phyloP scores from a whole-genome alignment of 2,888 invertebrate genomes.

The Drosophila stalkeri region DNA sequence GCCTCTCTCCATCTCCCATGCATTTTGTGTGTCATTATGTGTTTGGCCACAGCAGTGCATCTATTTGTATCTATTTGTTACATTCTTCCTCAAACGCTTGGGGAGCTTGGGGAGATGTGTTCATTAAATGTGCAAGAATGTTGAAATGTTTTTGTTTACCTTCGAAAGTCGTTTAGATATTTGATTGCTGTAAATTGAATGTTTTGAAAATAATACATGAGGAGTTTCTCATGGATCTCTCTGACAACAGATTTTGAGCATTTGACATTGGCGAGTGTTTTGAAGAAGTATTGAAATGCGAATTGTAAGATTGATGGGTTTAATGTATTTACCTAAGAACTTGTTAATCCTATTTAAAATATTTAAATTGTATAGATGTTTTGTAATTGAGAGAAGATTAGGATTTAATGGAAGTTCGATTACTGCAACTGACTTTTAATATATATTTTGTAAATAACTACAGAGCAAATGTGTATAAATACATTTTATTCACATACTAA shows the following conservation, averaged over 20 bases:
- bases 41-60: constrained; percentile 38
- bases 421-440: too few relatives aligned
- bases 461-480: too few relatives aligned
- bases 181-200: constrained; percentile 41
- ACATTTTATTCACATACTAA: too few relatives aligned
- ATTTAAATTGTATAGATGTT: not conserved
- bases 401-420: too few relatives aligned
- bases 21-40: constrained; percentile 55
- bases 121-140: constrained; percentile 73
- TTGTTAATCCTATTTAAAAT: not conserved
- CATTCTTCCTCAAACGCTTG: constrained; percentile 18
- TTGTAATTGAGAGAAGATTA: not conserved
- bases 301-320: not conserved
- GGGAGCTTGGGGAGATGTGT: constrained; percentile 52
- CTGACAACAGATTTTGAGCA: not conserved
- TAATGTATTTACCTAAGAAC: not conserved
- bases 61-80: constrained; percentile 23
- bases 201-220: constrained; percentile 46
- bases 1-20: constrained; percentile 44
- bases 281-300: not conserved
- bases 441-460: too few relatives aligned
- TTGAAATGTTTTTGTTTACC: constrained; percentile 75
- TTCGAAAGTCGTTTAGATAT: constrained; percentile 41
- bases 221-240: not conserved
- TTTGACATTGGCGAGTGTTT: not conserved